A percentile compares a stretch with the other conserved stretches of the same genome.
These are phyloP conservation scores for Sminthopsis crassicaudata DNA, from an alignment of 2,113 vertebrate species.

Conservation along the genomic window DNA sequence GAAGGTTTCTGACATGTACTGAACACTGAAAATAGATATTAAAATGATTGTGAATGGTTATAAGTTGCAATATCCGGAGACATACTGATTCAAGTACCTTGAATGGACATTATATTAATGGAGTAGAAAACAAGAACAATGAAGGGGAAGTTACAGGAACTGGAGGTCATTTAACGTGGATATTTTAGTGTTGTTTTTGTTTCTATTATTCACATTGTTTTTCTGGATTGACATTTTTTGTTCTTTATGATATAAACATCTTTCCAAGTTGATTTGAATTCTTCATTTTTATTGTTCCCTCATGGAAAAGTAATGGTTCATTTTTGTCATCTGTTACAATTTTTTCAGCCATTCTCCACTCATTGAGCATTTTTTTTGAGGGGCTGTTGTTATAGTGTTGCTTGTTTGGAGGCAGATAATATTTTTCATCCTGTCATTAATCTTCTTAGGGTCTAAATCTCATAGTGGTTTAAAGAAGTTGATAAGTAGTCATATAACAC, in stretches of 20 bases:
- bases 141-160: neutral
- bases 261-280: neutral
- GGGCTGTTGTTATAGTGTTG: neutral
- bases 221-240: neutral
- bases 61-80: slow-evolving; percentile 15
- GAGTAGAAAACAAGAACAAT: slow-evolving; percentile 25
- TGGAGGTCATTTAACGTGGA: neutral
- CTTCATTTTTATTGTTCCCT: neutral
- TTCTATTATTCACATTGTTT: neutral
- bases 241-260: neutral
- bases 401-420: neutral
- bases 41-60: slow-evolving; percentile 25
- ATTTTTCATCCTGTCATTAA: neutral
- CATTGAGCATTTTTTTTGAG: neutral
- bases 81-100: neutral
- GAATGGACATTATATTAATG: slow-evolving; percentile 22
- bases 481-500: neutral
- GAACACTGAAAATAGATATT: neutral
- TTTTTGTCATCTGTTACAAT: neutral
- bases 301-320: neutral
- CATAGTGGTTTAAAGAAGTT: neutral
- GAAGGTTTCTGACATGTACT: slow-evolving; percentile 34
- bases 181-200: neutral
- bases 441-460: neutral
- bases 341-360: neutral